A percentile compares a stretch with the other conserved stretches of the same genome.
Evolutionary conservation across 2,113 vertebrate genomes (phyloP).

Genomic region (Lontra canadensis): DNA sequence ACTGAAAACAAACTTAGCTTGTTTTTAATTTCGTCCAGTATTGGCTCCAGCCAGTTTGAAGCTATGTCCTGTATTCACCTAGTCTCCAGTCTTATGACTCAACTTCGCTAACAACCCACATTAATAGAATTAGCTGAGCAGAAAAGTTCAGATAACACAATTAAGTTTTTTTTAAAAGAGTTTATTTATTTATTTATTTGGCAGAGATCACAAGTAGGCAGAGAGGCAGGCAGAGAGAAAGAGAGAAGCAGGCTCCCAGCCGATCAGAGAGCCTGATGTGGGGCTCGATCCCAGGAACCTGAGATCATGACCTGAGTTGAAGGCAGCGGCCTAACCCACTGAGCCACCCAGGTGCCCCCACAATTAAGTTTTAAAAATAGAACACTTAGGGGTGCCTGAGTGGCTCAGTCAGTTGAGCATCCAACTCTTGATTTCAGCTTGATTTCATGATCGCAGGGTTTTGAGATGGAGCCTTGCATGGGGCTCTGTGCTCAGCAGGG

Average conservation of each 20-base stretch:
- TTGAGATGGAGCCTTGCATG: background rate
- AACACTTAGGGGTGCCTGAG: background rate
- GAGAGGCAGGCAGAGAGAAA: no score
- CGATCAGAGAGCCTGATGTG: no score
- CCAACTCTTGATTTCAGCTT: background rate
- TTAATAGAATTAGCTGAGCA: background rate
- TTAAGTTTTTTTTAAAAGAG: background rate
- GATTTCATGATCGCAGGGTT: background rate
- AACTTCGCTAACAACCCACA: background rate
- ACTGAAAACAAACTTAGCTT: background rate
- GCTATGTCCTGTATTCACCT: background rate
- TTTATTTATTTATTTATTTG: no score
- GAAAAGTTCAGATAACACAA: background rate
- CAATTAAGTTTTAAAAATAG: background rate
- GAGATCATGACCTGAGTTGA: no score
- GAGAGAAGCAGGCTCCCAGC: no score
- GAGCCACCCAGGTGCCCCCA: background rate
- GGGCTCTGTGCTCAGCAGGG: background rate
- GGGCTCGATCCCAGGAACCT: no score
- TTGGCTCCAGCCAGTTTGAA: background rate
- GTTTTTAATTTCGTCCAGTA: background rate
- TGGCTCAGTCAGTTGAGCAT: background rate
- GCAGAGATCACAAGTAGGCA: no score
- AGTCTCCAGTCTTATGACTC: background rate
- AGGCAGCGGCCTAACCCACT: no score